Percentiles rank a stretch among this genome's conserved stretches.
Evolutionary conservation across 2,888 invertebrate species (phyloP).

Genomic region (Octodonta nipae): DNA sequence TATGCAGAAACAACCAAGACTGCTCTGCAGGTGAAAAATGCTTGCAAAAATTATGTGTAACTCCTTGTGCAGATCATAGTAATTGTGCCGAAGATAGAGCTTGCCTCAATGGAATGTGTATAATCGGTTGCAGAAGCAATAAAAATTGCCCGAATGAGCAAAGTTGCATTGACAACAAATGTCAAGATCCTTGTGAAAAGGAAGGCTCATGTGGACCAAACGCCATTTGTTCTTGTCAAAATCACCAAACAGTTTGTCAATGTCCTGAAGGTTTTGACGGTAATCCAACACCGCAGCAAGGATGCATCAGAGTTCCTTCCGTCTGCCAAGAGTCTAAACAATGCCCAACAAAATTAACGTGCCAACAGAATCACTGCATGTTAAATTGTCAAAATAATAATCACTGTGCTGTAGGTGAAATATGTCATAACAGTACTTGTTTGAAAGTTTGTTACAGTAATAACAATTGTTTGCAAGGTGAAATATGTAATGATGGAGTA

Average conservation of each 20-base stretch:
- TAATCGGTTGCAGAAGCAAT: slow-evolving; percentile 72
- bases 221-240: slow-evolving; percentile 60
- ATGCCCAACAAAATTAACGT: slow-evolving; percentile 65
- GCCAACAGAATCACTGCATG: slow-evolving; percentile 64
- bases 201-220: slow-evolving; percentile 73
- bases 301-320: slow-evolving; percentile 71
- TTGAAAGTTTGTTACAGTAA: slow-evolving; percentile 79
- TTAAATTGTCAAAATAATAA: slow-evolving; percentile 60
- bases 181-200: slow-evolving; percentile 66
- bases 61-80: slow-evolving; percentile 67
- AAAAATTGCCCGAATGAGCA: slow-evolving; percentile 63
- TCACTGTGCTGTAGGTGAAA: slow-evolving; percentile 71
- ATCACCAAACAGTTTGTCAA: slow-evolving; percentile 63
- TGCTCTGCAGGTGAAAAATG: slow-evolving; percentile 72
- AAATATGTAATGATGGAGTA: slow-evolving; percentile 67
- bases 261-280: slow-evolving; percentile 79
- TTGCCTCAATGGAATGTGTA: slow-evolving; percentile 65
- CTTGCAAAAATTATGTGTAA: slow-evolving; percentile 60
- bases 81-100: slow-evolving; percentile 71
- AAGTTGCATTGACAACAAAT: slow-evolving; percentile 74
- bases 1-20: slow-evolving; percentile 63
- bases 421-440: slow-evolving; percentile 65
- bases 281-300: slow-evolving; percentile 76
- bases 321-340: slow-evolving; percentile 53
- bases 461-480: slow-evolving; percentile 79